Evolutionary conservation across 2,888 invertebrate genomes (phyloP), one percentile per base, ranked within the genome.

Genomic region (Idaea dimidiata): DNA sequence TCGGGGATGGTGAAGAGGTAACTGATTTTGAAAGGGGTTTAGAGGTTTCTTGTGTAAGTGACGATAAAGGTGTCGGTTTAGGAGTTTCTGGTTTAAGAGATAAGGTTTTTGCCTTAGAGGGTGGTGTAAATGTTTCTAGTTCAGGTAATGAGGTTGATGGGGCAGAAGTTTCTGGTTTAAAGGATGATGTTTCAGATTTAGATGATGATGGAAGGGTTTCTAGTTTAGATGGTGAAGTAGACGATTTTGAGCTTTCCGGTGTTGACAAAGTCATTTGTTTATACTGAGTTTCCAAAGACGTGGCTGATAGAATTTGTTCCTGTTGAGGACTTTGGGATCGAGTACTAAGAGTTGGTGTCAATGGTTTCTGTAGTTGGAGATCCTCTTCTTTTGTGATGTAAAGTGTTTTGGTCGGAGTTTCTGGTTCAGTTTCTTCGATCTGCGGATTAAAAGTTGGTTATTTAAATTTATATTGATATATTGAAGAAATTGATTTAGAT

Each of bases 231-330:
- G 57, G 4, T 57, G 63, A 56, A 54, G 63, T 55, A 31, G 59
- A 54, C 17, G 60, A 24, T 53, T 53, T 59, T n/a, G 54, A 24
- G 1, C 57, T 43, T 61, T 59, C 57, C 14, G 43, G 16, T 65
- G 31, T 57, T 57, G n/a, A 43, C 10, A 14, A 43, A 43, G 72
- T 72, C 66, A 79, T 76, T 60, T 78, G 70, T 58, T 78, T 77
- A 61, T 80, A 81, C 65, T 88, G 83, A 8, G 78, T 68, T 66
- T 89, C 87, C 62, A 91, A 77, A 59, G 84, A 78, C 0, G 86
- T 71, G 14, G 89, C 91, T 32, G 92, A 91, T 3, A 92, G 72
- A 43, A 92, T 89, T 70, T 88, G 87, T 69, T 91, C 89, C 0
- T 71, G 70, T 71, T 60, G 54, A 62, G 59, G 8, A 10, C 63